Percentiles rank a stretch among this genome's conserved stretches.
Conservation (phyloP, 2,797 vertebrate genomes). For the Lithobates sylvaticus region DNA sequence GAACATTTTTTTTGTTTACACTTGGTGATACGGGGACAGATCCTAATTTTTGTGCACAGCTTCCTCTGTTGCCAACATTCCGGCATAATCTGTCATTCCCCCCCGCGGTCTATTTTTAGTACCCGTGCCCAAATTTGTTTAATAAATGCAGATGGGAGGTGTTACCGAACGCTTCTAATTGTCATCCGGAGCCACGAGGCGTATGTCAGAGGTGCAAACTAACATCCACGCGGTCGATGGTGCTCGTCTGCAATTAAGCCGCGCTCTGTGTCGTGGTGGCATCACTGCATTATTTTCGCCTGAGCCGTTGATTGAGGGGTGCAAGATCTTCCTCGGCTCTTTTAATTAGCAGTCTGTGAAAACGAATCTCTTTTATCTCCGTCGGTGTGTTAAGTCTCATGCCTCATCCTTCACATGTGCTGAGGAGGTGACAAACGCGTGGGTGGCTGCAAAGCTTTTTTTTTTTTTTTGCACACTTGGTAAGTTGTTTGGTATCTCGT, state of each 20-base stretch:
- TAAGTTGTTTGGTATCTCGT: not conserved
- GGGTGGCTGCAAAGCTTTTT: constrained; percentile 12
- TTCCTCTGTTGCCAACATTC: no score
- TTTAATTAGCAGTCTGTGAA: constrained; percentile 53
- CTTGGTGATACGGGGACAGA: no score
- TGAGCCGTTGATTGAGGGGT: constrained; percentile 43
- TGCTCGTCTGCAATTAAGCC: not conserved
- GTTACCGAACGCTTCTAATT: constrained; percentile 6
- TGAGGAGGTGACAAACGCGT: not conserved
- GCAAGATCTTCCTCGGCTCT: constrained; percentile 46
- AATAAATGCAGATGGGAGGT: not conserved
- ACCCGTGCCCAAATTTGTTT: not conserved
- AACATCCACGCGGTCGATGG: not conserved
- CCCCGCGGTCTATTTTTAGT: not conserved
- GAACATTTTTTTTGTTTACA: no score
- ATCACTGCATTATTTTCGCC: not conserved
- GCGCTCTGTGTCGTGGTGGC: not conserved
- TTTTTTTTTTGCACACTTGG: not conserved
- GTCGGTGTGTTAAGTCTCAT: constrained; percentile 13
- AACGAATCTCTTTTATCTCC: constrained; percentile 36
- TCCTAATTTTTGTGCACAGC: no score
- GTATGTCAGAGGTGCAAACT: constrained; percentile 17
- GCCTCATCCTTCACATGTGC: constrained; percentile 14
- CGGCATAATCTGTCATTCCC: no score
- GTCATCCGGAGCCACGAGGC: not conserved